Base-by-base conservation (phyloP, 23 tunicate genomes). In the Styela plicata region DNA sequence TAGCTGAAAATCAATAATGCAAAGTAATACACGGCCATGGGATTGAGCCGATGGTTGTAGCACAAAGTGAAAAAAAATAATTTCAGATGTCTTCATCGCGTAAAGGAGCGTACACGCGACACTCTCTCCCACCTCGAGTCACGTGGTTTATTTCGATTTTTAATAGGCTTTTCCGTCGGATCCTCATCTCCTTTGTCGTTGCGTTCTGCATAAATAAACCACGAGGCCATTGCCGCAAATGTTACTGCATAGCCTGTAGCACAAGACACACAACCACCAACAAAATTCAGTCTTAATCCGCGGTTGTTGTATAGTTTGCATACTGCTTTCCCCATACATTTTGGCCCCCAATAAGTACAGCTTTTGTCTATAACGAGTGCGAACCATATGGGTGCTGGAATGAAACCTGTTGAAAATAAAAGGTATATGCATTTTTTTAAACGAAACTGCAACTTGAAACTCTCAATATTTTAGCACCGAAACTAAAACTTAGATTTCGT, bases 341-440 rank as follows among this genome's bases (percentile, higher is more conserved):
- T 78, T 19, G 90, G 84, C 2, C 90, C 83, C 89, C 89, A 85
- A 74, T 91, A 91, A 20, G 83, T 82, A 63, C 97, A 91, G 84
- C 90, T 83, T 69, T 69, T 83, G 57, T 91, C 97, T 67, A 91
- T 75, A 31, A 91, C 89, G 75, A 91, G 64, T 2, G 85, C 97
- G 52, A 91, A 91, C 97, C 87, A 86, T 26, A 91, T 86, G 2
- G 97, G 97, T 2, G 87, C 97, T 3, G 97, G 97, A 22, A 91
- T 79, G 63, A 75, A 83, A 26, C 97, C 97, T 91, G 70, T 44
- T 31, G 20, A 7, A 44, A 44, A 44, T 5, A 44, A 44, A 16
- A 33, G 78, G n/a, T n/a, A n/a, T n/a, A n/a, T n/a, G n/a, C n/a
- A n/a, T n/a, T n/a, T n/a, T n/a, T n/a, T n/a, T n/a, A n/a, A n/a